Base-by-base conservation (phyloP, 2,113 vertebrate species). In the Hemicordylus capensis region DNA sequence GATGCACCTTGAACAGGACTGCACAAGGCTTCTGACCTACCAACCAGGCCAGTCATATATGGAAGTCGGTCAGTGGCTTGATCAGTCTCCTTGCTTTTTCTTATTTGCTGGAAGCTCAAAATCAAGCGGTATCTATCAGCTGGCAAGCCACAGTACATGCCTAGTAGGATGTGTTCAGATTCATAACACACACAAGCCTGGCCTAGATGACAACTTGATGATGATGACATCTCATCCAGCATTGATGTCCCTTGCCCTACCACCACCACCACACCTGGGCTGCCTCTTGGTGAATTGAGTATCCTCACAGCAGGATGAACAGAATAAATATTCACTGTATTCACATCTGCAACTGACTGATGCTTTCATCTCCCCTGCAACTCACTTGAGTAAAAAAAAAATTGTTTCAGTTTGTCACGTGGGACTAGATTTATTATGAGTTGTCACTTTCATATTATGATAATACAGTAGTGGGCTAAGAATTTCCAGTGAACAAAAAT, bases 401-500 rank as follows among this genome's bases (percentile, higher is more conserved):
- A n/a, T 31, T 15, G 28, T 31, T 59, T 31, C 51, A 37, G 39
- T 46, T 42, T 31, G 14, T 63, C 56, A 51, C 58, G 4, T 51
- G 76, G 14, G 8, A 26, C 31, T 69, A 56, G 34, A 81, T 81
- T 67, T 81, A 81, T 81, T 66, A 34, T 44, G 22, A n/a, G 58
- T 54, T 80, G 51, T 46, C 39, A 85, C 11, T 76, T 85, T 58
- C 31, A 24, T 64, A 39, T 12, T 61, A 26, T 75, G 9, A 88
- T 48, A 88, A 67, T 80, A 26, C 8, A 76, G 59, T 84, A 70
- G 14, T 66, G 1, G 85, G 28, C 61, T 80, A 76, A 51, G 46
- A 44, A 4, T 46, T 37, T 39, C 83, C 82, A 67, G 6, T 80
- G 67, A 42, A 64, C 58, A 89, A 83, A 83, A 58, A 90, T 8